Base-by-base conservation (phyloP, 2,113 vertebrate genomes). In the Otocyon megalotis region DNA sequence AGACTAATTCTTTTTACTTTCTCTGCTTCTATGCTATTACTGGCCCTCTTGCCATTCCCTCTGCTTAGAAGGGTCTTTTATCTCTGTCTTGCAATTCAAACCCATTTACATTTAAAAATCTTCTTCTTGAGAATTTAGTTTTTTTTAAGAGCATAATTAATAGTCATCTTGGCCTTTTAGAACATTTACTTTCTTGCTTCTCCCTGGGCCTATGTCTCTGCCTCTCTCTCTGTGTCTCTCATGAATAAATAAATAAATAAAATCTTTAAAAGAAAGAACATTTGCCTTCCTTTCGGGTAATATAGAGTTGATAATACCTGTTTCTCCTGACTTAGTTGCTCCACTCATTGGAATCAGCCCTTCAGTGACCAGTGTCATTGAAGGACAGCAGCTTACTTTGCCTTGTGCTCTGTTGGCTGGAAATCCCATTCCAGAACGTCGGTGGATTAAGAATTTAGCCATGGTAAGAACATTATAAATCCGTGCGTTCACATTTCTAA, bases 321-420 rank as follows among this genome's bases (percentile, higher is more conserved):
- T 93, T 48, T 94, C 26, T 91, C 4, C 94, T 50, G 67, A 3
- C 19, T 65, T 79, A 99, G 99, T 99, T 6, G 94, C 97, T 13
- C 99, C 99, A 14, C 97, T 99, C 86, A 99, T 99, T 98, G 99
- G 99, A 84, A 98, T 99, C 96, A 99, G 99, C 98, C 99, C 99
- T 0, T 80, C 99, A 2, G 98, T 98, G 92, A 98, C 99, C 96
- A 99, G 98, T 74, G 99, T 99, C 30, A 99, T 99, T 20, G 99
- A 99, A 98, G 99, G 99, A 76, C 99, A 99, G 97, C 99, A 99
- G 96, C 96, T 99, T 71, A 99, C 99, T 86, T 98, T 99, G 96
- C 99, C 99, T 0, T 99, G 99, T 90, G 98, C 99, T 50, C 97
- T 99, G 3, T 95, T 99, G 90, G 99, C 99, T 97, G 99, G 99